Evolutionary conservation across 2,113 vertebrate species (phyloP).

Genomic region (Ivindomyrus marchei): DNA sequence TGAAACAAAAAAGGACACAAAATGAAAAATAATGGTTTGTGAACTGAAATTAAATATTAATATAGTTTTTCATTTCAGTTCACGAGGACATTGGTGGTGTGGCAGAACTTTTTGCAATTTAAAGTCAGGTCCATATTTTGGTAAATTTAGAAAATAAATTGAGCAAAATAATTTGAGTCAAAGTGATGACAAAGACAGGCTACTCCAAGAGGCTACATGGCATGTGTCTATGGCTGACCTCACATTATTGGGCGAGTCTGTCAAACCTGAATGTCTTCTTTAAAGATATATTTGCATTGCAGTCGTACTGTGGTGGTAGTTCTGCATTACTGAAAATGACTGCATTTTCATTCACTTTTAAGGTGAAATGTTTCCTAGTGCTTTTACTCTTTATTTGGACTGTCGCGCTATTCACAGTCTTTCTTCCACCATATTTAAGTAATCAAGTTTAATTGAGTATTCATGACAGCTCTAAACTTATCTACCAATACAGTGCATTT

Average conservation of each 20-base stretch:
- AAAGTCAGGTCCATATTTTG: no score
- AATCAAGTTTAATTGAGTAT: neutral
- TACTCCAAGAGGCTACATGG: neutral
- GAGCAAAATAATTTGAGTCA: neutral
- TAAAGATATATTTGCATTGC: neutral
- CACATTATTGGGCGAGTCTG: neutral
- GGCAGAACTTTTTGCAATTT: no score
- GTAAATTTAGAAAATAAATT: no score
- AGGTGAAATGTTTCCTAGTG: neutral
- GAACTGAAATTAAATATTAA: no score
- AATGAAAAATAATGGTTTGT: no score
- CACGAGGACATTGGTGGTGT: no score
- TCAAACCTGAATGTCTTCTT: neutral
- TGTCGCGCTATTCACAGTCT: neutral
- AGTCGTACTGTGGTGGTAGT: neutral
- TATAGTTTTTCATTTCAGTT: no score
- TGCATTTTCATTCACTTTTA: neutral
- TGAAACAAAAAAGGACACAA: no score
- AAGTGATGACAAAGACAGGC: neutral
- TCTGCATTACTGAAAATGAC: neutral
- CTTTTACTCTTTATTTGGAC: neutral
- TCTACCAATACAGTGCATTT: neutral
- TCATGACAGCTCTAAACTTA: neutral
- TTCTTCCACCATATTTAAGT: neutral
- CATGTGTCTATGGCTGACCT: neutral